phyloP scores from a whole-genome alignment of 2,113 vertebrate genomes.

The Eptesicus fuscus region DNA sequence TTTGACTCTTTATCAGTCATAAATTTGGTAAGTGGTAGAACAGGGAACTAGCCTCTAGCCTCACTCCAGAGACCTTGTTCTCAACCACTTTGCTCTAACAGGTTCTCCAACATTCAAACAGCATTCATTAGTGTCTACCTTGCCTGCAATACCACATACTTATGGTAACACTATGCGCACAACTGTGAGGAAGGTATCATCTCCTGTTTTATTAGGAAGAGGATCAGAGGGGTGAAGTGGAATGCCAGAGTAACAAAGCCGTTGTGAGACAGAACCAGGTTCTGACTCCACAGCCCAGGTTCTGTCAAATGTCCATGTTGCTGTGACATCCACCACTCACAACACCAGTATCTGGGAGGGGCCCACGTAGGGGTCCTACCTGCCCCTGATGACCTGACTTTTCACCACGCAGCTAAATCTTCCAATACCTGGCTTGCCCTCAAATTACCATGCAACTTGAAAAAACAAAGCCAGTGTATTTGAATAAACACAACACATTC shows the following conservation, averaged over 20 bases:
- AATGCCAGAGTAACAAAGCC: background rate
- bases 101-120: background rate
- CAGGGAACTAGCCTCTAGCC: background rate
- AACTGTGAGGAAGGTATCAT: background rate
- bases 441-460: background rate
- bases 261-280: background rate
- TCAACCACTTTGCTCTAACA: background rate
- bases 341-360: background rate
- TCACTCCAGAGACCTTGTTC: background rate
- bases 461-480: background rate
- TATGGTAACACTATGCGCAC: background rate
- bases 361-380: rapidly evolving
- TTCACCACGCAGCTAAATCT: background rate
- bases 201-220: background rate
- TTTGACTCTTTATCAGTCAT: background rate
- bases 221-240: background rate
- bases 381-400: background rate
- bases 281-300: background rate
- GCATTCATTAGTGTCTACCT: too few species aligned
- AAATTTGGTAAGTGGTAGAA: background rate
- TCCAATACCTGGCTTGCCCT: background rate
- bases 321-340: background rate
- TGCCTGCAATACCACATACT: rapidly evolving
- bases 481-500: background rate
- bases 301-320: background rate